phyloP scores from a whole-genome alignment of 2,888 invertebrate species.

The Ophioninae sp. region DNA sequence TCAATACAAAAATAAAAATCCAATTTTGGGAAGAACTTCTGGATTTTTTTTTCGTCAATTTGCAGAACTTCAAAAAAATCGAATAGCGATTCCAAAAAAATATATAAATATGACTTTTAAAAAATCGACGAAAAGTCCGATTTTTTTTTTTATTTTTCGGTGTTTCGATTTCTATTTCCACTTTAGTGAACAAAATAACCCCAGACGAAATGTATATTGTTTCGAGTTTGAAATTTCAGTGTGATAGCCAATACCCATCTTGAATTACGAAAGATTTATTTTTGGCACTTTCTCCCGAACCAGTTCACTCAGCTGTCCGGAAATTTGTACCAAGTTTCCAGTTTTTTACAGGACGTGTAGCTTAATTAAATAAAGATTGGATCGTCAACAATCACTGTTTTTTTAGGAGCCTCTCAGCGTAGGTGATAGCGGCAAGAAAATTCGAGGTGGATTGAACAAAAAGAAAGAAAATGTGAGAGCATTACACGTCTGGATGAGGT shows the following conservation, averaged over 20 bases:
- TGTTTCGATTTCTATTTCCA: not conserved
- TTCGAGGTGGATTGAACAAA: conserved; percentile 29
- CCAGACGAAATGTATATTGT: not conserved
- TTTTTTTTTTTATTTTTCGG: too few relatives aligned
- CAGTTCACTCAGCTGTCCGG: not conserved
- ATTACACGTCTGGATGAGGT: conserved; percentile 27
- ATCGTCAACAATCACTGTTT: not conserved
- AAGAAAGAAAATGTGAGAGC: conserved; percentile 22
- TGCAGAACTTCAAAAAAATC: not conserved
- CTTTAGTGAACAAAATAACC: not conserved
- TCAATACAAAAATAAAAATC: not conserved
- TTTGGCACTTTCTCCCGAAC: not conserved
- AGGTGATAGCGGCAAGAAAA: not conserved
- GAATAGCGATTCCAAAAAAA: too few relatives aligned
- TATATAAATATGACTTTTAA: too few relatives aligned
- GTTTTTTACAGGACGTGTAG: not conserved
- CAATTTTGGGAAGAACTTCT: not conserved
- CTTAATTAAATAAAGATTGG: not conserved
- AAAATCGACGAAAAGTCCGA: too few relatives aligned
- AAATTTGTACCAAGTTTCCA: not conserved
- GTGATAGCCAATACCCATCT: not conserved
- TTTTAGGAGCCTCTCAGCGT: not conserved
- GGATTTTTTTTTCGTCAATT: not conserved
- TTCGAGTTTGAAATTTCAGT: not conserved
- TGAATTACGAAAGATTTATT: conserved; percentile 18